phyloP scores from a whole-genome alignment of 2,888 invertebrate species.

The Hermaeophaga mercurialis region DNA sequence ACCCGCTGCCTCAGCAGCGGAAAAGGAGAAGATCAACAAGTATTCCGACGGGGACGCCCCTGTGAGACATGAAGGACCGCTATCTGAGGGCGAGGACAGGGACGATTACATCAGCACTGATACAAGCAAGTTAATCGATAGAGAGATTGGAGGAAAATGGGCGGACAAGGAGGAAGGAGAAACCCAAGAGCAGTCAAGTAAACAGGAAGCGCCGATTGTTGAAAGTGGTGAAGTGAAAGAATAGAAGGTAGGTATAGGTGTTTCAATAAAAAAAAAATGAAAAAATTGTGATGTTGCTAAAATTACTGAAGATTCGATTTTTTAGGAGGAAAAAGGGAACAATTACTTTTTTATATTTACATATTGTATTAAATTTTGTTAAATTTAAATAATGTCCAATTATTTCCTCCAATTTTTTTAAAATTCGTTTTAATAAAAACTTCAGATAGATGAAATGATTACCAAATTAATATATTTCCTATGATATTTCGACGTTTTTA shows the following conservation, averaged over 20 bases:
- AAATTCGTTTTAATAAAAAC: too few species aligned
- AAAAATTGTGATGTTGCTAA: too few species aligned
- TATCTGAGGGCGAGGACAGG: slow-evolving; percentile 65
- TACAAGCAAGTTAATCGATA: slow-evolving; percentile 42
- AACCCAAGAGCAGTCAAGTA: slow-evolving; percentile 38
- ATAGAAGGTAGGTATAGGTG: slow-evolving; percentile 19
- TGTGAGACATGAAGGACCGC: slow-evolving; percentile 62
- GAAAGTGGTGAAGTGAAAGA: slow-evolving; percentile 21
- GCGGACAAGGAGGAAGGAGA: slow-evolving; percentile 63
- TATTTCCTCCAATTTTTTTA: too few species aligned
- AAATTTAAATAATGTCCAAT: too few species aligned
- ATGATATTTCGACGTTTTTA: too few species aligned
- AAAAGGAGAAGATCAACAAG: slow-evolving; percentile 65
- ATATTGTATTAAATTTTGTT: too few species aligned
- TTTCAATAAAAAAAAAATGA: too few species aligned
- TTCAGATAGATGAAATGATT: too few species aligned
- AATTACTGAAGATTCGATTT: too few species aligned
- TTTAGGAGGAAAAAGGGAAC: too few species aligned
- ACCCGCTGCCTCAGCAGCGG: slow-evolving; percentile 50
- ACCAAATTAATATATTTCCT: too few species aligned
- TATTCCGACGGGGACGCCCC: slow-evolving; percentile 56
- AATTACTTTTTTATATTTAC: too few species aligned
- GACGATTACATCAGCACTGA: slow-evolving; percentile 58
- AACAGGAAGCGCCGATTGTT: slow-evolving; percentile 11
- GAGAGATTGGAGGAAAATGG: slow-evolving; percentile 71